Evolutionary conservation across 2,797 vertebrate genomes (phyloP).

Genomic region (Phyllotis vaccarum): DNA sequence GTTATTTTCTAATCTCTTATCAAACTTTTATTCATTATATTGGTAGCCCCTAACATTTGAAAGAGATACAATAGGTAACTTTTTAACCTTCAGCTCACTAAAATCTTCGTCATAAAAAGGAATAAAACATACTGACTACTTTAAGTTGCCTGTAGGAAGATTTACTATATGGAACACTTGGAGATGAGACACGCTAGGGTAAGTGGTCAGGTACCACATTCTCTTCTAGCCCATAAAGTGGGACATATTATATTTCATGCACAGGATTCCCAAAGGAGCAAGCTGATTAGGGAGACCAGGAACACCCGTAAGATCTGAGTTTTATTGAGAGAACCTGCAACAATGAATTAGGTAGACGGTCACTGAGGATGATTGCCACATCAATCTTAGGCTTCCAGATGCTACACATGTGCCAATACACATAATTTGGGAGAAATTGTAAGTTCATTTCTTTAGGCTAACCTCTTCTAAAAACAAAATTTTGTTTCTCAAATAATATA

Average conservation of each 20-base stretch:
- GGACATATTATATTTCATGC: neutral
- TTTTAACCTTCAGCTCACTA: slow-evolving; percentile 21
- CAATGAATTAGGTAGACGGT: neutral
- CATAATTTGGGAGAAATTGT: slow-evolving; percentile 10
- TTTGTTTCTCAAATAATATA: slow-evolving; percentile 29
- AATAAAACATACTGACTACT: slow-evolving; percentile 44
- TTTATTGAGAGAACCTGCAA: neutral
- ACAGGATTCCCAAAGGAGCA: neutral
- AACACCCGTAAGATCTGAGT: neutral
- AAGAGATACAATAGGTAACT: neutral
- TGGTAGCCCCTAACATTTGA: neutral
- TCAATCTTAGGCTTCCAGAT: neutral
- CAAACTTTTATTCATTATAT: slow-evolving; percentile 8
- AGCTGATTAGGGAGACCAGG: neutral
- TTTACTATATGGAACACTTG: neutral
- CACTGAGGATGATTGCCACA: neutral
- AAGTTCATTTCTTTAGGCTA: slow-evolving; percentile 59
- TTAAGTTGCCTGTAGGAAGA: slow-evolving; percentile 11
- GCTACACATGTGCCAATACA: neutral
- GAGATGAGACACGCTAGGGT: neutral
- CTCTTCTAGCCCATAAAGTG: neutral
- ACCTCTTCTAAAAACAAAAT: slow-evolving; percentile 49
- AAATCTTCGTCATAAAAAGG: slow-evolving; percentile 23
- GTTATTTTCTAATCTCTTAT: slow-evolving; percentile 21
- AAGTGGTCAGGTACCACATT: neutral